Evolutionary conservation across 2,888 invertebrate species (phyloP), one percentile per base, ranked within the genome.

Genomic region (Drosophila picticornis): DNA sequence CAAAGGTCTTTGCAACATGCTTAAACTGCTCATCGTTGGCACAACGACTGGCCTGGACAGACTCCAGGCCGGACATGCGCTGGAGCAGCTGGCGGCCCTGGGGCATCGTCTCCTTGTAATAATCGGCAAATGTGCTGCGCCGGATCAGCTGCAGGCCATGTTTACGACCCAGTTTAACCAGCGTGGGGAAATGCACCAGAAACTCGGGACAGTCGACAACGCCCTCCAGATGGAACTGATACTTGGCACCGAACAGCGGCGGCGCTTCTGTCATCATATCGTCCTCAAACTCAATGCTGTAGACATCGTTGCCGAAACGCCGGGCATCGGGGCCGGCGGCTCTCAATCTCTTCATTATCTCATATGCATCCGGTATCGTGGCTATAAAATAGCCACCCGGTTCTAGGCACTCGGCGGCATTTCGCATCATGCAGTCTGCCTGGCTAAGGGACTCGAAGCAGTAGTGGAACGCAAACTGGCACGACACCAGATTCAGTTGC

Each of bases 161-260:
- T 89, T 96, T 96, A 48, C 94, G 94, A 16, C 96, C 96, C 62
- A 97, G 92, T 90, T 96, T 97, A 50, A 95, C 94, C 64, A 99
- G 94, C 6, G 96, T 94, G 25, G 98, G 97, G 93, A 99, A 98
- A 93, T 99, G 96, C 22, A 99, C 98, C 69, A 99, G 94, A 94
- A 99, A 99, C 93, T 99, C 99, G 2, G 99, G 99, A 93, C 99
- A 99, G 93, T 99, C 96, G 1, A 99, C 99, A 10, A 98, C 98
- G 43, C 97, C 99, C 91, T 99, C 98, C 81, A 99, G 94, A 90
- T 97, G 96, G 93, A 99, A 99, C 93, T 98, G 96, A 94, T 99
- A 99, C 92, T 98, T 97, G 27, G 97, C 98, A 48, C 99, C 99
- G 94, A 99, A 99, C 27, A 99, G 93, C 0, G 98, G 97, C 83